A percentile compares a stretch with the other conserved stretches of the same genome.
Conservation (phyloP, 2,888 invertebrate species). For the Leptura quadrifasciata region DNA sequence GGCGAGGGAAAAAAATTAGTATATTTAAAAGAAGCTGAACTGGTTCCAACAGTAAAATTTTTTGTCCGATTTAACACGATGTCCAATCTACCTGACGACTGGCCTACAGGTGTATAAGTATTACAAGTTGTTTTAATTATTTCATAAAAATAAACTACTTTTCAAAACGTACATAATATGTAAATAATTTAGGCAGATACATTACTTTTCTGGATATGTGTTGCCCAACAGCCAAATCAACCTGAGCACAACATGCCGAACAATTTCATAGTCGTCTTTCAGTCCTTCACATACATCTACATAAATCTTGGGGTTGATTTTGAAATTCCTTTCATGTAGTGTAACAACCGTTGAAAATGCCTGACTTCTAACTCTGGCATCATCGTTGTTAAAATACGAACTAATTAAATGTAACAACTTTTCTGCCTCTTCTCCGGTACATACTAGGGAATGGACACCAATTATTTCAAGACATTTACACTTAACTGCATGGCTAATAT, state of each 20-base stretch:
- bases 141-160: too few species aligned
- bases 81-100: too few species aligned
- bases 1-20: too few species aligned
- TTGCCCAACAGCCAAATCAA: constrained; percentile 91
- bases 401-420: constrained; percentile 84
- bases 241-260: constrained; percentile 89
- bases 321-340: constrained; percentile 88
- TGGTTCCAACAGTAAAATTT: too few species aligned
- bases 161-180: constrained; percentile 18
- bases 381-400: constrained; percentile 90
- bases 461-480: constrained; percentile 87
- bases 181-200: constrained; percentile 51
- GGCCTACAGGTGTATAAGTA: too few species aligned
- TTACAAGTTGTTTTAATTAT: too few species aligned
- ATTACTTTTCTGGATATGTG: constrained; percentile 90
- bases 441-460: constrained; percentile 82
- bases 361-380: constrained; percentile 92
- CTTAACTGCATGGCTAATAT: constrained; percentile 87
- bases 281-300: constrained; percentile 84
- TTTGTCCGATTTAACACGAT: too few species aligned
- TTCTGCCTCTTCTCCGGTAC: constrained; percentile 78
- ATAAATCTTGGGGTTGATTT: constrained; percentile 84
- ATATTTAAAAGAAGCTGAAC: too few species aligned
- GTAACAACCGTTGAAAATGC: constrained; percentile 91
- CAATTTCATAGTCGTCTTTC: constrained; percentile 95